Conservation (phyloP, 2,113 vertebrate genomes). For the Choloepus hoffmanni region DNA sequence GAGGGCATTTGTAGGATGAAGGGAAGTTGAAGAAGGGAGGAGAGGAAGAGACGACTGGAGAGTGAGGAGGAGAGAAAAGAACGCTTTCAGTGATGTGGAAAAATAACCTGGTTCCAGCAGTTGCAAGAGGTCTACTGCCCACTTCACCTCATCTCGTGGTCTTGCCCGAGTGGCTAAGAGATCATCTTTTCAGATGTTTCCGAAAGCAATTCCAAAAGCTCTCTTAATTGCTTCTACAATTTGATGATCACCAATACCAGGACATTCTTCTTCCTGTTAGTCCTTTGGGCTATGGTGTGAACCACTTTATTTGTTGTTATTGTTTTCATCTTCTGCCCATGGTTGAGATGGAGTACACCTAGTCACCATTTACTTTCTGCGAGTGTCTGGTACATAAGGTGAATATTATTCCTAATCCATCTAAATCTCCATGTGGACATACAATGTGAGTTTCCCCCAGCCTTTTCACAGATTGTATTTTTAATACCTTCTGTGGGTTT, state of each 20-base stretch:
- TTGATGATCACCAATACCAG: background rate
- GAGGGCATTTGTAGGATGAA: background rate
- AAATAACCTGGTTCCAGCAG: background rate
- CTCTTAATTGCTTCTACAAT: constrained; percentile 15
- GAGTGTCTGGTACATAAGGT: background rate
- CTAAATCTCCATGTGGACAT: background rate
- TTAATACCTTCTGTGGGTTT: background rate
- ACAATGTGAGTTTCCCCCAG: background rate
- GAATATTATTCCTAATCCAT: background rate
- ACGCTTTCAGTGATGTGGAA: background rate
- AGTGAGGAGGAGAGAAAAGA: background rate
- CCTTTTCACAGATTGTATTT: background rate
- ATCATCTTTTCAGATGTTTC: constrained; percentile 39
- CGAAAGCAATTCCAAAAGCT: constrained; percentile 10
- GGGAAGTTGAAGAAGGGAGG: background rate
- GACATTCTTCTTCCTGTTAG: background rate
- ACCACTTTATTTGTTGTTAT: background rate
- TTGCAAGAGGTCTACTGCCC: background rate
- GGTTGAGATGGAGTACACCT: background rate
- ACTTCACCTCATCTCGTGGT: background rate
- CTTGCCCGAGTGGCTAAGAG: background rate
- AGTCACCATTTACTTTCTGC: background rate
- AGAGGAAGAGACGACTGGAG: background rate
- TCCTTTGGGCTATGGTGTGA: background rate
- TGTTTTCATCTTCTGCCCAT: background rate